Conservation (phyloP, 2,113 vertebrate genomes). For the Neoarius graeffei region DNA sequence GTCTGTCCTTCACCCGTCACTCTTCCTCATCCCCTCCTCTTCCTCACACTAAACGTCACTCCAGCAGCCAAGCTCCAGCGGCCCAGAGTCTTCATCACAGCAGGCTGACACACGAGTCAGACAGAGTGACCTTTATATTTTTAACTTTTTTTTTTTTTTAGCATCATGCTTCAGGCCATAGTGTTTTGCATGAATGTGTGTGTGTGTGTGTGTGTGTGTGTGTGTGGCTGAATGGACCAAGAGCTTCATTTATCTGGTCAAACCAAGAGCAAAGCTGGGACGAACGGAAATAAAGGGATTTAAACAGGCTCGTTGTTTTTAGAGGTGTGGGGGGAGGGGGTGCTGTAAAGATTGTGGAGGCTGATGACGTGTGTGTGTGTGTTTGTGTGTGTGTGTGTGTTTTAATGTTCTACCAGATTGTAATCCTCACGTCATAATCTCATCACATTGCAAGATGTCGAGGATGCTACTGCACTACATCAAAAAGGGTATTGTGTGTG, state of each 20-base stretch:
- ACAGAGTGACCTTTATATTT: slow-evolving; percentile 45
- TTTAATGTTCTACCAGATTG: slow-evolving; percentile 24
- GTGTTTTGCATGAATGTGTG: slow-evolving; percentile 55
- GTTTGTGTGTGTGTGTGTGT: slow-evolving; percentile 38
- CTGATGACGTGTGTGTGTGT: slow-evolving; percentile 32
- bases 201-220: slow-evolving; percentile 51
- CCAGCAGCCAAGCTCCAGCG: slow-evolving; percentile 54
- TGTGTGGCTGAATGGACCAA: slow-evolving; percentile 58
- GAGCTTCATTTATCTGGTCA: slow-evolving; percentile 61
- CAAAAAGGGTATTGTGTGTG: slow-evolving; percentile 40
- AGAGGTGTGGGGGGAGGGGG: not conserved
- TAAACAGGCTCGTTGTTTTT: slow-evolving; percentile 24
- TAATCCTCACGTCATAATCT: slow-evolving; percentile 42
- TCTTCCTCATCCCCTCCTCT: slow-evolving; percentile 46
- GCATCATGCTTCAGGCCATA: slow-evolving; percentile 44
- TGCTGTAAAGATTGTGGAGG: not conserved
- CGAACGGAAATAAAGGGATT: slow-evolving; percentile 29
- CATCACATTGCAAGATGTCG: slow-evolving; percentile 40
- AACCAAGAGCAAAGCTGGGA: slow-evolving; percentile 49
- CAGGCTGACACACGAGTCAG: slow-evolving; percentile 55
- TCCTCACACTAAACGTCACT: slow-evolving; percentile 62
- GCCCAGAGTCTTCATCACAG: slow-evolving; percentile 56
- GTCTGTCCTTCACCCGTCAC: slow-evolving; percentile 31
- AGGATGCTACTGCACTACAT: slow-evolving; percentile 51
- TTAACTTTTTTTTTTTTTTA: slow-evolving; percentile 40